Evolutionary conservation across 2,113 vertebrate genomes (phyloP).

Genomic region (Xyliphius kryptos): DNA sequence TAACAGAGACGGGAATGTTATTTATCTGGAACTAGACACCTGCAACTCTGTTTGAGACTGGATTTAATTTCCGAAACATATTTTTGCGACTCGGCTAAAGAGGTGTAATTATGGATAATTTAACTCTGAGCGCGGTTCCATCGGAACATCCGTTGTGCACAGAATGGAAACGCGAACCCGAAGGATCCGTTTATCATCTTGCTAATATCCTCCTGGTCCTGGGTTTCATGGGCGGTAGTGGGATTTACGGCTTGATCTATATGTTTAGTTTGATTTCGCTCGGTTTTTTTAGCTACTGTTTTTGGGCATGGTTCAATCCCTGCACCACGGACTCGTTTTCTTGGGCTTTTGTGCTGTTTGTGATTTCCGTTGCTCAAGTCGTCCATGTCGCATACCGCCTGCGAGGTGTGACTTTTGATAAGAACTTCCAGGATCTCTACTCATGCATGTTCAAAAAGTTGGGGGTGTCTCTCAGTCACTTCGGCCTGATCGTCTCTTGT

Average conservation of each 20-base stretch:
- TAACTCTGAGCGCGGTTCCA: too few relatives aligned
- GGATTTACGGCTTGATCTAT: slow-evolving; percentile 84
- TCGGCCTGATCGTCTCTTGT: slow-evolving; percentile 77
- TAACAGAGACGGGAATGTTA: too few relatives aligned
- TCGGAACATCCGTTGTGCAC: slow-evolving; percentile 67
- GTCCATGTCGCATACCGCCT: slow-evolving; percentile 78
- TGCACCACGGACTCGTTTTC: slow-evolving; percentile 86
- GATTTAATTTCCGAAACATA: too few relatives aligned
- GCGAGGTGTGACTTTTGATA: slow-evolving; percentile 78
- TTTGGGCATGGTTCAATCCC: slow-evolving; percentile 85
- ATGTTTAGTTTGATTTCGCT: slow-evolving; percentile 78
- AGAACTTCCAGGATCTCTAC: slow-evolving; percentile 85
- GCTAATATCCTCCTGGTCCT: slow-evolving; percentile 83
- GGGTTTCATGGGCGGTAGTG: slow-evolving; percentile 92
- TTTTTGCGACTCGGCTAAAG: too few relatives aligned
- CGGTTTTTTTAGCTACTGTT: slow-evolving; percentile 80
- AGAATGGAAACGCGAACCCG: slow-evolving; percentile 70
- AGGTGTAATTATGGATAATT: too few relatives aligned
- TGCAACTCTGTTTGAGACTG: too few relatives aligned
- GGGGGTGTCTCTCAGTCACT: slow-evolving; percentile 78
- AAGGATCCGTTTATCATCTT: slow-evolving; percentile 86
- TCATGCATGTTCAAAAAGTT: slow-evolving; percentile 76
- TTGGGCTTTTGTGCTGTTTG: slow-evolving; percentile 82
- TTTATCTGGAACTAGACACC: too few relatives aligned
- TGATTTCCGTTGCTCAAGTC: slow-evolving; percentile 72